Conservation (phyloP, 2,113 vertebrate species). For the Acanthisitta chloris region DNA sequence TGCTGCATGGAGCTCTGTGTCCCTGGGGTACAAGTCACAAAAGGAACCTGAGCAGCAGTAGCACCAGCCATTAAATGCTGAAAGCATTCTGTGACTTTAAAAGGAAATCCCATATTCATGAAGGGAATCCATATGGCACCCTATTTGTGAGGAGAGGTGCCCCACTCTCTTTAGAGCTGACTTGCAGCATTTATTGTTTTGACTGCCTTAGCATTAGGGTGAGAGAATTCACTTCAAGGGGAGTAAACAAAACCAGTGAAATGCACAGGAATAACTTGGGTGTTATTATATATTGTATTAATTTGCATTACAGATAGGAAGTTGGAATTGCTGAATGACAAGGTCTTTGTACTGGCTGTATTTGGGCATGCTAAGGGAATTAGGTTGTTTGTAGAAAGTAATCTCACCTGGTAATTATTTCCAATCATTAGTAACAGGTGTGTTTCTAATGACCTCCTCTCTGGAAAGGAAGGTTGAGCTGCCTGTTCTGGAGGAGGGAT, state of each 20-base stretch:
- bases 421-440: neutral
- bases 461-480: neutral
- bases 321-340: neutral
- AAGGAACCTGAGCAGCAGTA: neutral
- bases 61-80: neutral
- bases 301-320: neutral
- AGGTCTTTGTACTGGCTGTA: neutral
- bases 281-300: neutral
- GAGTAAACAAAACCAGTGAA: neutral
- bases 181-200: neutral
- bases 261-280: neutral
- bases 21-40: neutral
- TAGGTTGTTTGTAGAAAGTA: neutral
- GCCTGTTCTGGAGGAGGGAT: neutral
- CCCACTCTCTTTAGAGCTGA: neutral
- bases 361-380: neutral
- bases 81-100: neutral
- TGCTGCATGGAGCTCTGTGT: neutral
- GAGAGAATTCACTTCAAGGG: neutral
- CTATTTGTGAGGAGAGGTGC: neutral
- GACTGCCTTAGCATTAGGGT: neutral
- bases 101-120: constrained; percentile 30
- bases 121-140: constrained; percentile 3
- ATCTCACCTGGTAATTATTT: neutral
- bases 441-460: neutral